phyloP scores from a whole-genome alignment of 2,888 invertebrate genomes.

The Euclidia mi region DNA sequence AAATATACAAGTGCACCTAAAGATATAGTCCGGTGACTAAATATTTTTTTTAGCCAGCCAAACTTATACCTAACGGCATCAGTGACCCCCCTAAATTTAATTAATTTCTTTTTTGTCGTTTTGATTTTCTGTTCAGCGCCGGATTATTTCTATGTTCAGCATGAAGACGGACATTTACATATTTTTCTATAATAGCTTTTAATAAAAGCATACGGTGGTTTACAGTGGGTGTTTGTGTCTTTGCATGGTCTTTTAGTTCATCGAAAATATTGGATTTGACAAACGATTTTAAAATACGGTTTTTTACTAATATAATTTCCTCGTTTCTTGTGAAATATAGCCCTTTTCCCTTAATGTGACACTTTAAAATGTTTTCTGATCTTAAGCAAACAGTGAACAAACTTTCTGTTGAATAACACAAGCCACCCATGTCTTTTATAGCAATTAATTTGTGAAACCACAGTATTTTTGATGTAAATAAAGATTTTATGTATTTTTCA shows the following conservation, averaged over 20 bases:
- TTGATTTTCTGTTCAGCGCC: constrained; percentile 2
- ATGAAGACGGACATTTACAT: constrained; percentile 15
- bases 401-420: constrained; percentile 26
- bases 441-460: constrained; percentile 29
- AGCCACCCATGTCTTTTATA: constrained; percentile 31
- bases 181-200: constrained; percentile 19
- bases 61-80: no score
- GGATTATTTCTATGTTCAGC: constrained; percentile 15
- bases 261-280: constrained; percentile 9
- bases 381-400: constrained; percentile 21
- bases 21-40: no score
- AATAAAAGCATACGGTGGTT: constrained; percentile 10
- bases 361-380: constrained; percentile 21
- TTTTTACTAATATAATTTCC: constrained; percentile 7
- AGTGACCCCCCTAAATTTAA: constrained; percentile 7
- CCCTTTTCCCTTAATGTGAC: background rate
- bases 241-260: constrained; percentile 12
- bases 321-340: constrained; percentile 1
- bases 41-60: no score
- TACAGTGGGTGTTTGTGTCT: constrained; percentile 5
- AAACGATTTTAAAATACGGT: constrained; percentile 12
- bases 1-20: no score
- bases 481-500: constrained; percentile 19
- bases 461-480: constrained; percentile 9
- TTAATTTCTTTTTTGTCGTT: constrained; percentile 17